Evolutionary conservation across 2,797 vertebrate genomes (phyloP).

Genomic region (Uromys caudimaculatus): DNA sequence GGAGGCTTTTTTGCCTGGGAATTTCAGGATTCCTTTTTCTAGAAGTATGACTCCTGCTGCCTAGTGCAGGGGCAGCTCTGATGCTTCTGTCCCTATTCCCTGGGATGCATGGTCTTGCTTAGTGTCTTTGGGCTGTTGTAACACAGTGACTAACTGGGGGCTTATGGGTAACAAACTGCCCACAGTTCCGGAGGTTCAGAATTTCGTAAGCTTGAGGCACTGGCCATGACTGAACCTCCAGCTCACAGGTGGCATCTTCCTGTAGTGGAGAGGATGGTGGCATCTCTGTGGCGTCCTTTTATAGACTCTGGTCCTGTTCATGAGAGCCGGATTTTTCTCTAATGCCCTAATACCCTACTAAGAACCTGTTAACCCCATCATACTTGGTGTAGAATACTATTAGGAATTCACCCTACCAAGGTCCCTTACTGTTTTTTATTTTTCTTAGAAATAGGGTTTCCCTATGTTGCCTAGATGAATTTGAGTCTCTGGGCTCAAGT

Average conservation of each 20-base stretch:
- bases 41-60: background rate
- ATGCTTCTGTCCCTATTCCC: background rate
- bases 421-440: background rate
- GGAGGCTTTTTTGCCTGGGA: background rate
- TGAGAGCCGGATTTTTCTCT: background rate
- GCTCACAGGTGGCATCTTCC: background rate
- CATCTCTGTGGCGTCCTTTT: background rate
- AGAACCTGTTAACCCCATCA: background rate
- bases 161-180: background rate
- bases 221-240: too few relatives aligned
- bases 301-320: background rate
- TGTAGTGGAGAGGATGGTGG: background rate
- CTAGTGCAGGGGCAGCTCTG: background rate
- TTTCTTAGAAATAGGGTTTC: background rate
- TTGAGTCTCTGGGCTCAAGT: background rate
- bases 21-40: background rate
- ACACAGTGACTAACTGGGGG: background rate
- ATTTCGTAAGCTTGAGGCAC: background rate
- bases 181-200: background rate
- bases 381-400: background rate
- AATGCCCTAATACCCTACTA: background rate
- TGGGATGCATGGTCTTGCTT: background rate
- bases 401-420: background rate
- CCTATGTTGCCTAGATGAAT: background rate
- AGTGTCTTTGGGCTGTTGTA: background rate